A percentile compares a stretch with the other conserved stretches of the same genome.
These are phyloP conservation scores for Nomada fabriciana DNA, from an alignment of 2,888 invertebrate genomes.

Conservation along the genomic window DNA sequence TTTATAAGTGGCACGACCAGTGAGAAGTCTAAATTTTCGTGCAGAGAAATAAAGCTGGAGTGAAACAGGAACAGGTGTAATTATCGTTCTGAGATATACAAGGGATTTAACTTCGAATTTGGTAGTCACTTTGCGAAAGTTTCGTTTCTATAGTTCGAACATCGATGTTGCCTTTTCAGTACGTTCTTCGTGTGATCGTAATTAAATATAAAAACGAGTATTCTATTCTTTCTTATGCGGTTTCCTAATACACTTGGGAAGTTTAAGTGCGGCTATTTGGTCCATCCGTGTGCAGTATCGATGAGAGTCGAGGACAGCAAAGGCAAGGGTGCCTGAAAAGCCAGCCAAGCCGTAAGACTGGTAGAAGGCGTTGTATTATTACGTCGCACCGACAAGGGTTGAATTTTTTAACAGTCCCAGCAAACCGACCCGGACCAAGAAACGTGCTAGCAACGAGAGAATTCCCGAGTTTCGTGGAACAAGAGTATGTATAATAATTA, in stretches of 20 bases:
- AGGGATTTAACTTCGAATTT: conserved; percentile 1
- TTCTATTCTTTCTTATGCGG: no score
- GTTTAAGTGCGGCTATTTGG: not conserved
- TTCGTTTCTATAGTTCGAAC: no score
- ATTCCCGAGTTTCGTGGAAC: conserved; percentile 41
- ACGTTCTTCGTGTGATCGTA: not conserved
- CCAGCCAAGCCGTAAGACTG: not conserved
- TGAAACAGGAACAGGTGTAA: not conserved
- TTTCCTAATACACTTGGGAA: no score
- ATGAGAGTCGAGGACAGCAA: conserved; percentile 32
- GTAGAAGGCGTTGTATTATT: conserved; percentile 69
- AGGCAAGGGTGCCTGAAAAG: conserved; percentile 12
- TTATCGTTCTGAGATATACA: not conserved
- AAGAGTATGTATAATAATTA: conserved; percentile 63
- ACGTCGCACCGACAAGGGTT: conserved; percentile 65
- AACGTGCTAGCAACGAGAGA: conserved; percentile 34
- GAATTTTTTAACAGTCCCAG: conserved; percentile 78
- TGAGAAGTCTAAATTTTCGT: conserved; percentile 1
- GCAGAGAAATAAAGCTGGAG: no score
- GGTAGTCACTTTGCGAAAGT: conserved; percentile 1
- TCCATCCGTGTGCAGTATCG: conserved; percentile 59
- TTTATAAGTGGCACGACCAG: not conserved
- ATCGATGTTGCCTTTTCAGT: no score
- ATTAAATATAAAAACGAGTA: no score
- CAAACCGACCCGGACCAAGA: conserved; percentile 29